Base-by-base conservation (phyloP, 2,113 vertebrate species). In the Myxocyprinus asiaticus region DNA sequence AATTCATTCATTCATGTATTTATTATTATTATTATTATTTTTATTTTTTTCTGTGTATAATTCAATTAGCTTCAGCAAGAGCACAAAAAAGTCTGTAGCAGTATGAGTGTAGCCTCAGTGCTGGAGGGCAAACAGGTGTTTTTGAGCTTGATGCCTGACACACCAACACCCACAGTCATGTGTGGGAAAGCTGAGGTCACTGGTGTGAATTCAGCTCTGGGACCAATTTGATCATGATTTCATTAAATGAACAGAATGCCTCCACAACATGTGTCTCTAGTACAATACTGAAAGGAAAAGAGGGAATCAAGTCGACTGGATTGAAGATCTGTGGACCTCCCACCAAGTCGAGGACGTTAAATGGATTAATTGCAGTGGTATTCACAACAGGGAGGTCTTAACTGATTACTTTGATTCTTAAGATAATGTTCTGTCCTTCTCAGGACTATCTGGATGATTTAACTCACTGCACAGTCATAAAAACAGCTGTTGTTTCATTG, bases 81-180 rank as follows among this genome's bases (percentile, higher is more conserved):
- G 4, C 55, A 58, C 55, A 61, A 17, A 33, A 1, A 56, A 63
- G 55, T 72, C 43, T 59, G n/a, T 17, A 59, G n/a, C 9, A 3
- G n/a, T 72, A 72, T 55, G 12, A 59, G 42, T 17, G 55, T 59
- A 11, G 44, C 22, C 22, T 33, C 22, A 33, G 22, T 33, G 22
- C 70, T 59, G 70, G n/a, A 15, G 69, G 53, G n/a, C n/a, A 59
- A 59, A 59, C 70, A 72, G 70, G 70, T 72, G 70, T 72, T 72
- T 33, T 56, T 17, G 56, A 72, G 70, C 56, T 72, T 42, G 67
- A 33, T 33, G 22, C 22, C 55, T 12, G 70, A 72, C 70, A 72
- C 42, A 58, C 56, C 69, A 59, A 59, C 42, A 17, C 5, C n/a
- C 55, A 47, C 42, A 59, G 70, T 72, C 53, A 4, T 59, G 43